Conservation (phyloP, 2,888 invertebrate genomes). For the Cheilosia variabilis region DNA sequence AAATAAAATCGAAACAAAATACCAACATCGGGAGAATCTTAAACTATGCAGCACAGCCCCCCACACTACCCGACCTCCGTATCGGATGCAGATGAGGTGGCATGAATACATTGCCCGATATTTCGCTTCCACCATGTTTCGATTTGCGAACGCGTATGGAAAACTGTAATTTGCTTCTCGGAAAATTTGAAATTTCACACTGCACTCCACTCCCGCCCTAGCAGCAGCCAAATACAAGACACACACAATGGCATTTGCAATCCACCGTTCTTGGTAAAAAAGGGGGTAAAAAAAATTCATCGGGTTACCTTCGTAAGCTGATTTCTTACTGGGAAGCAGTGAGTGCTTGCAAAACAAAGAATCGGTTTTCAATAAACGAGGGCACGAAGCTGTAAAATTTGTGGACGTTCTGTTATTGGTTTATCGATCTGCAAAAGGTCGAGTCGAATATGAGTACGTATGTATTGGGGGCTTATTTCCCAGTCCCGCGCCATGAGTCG, state of each 20-base stretch:
- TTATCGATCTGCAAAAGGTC: constrained; percentile 61
- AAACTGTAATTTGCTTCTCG: constrained; percentile 54
- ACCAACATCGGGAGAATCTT: constrained; percentile 19
- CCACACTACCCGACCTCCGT: background rate
- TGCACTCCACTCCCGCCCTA: constrained; percentile 3
- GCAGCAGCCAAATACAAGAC: constrained; percentile 5
- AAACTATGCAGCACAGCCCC: constrained; percentile 6
- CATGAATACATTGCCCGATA: constrained; percentile 22
- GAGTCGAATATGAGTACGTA: constrained; percentile 47
- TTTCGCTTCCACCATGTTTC: background rate
- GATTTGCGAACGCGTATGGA: constrained; percentile 5
- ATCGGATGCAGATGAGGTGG: constrained; percentile 30
- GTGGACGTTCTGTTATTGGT: constrained; percentile 72
- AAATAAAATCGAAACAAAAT: constrained; percentile 18
- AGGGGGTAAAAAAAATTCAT: constrained; percentile 39
- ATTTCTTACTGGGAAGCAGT: constrained; percentile 18
- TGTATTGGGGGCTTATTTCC: constrained; percentile 4
- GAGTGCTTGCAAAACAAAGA: constrained; percentile 66
- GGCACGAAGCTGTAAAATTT: constrained; percentile 71
- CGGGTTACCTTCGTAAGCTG: constrained; percentile 36
- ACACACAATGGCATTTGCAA: constrained; percentile 26
- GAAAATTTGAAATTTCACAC: constrained; percentile 43
- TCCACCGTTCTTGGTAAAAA: constrained; percentile 22
- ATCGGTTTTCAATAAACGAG: constrained; percentile 65
- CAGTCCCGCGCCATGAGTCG: background rate